Percentiles rank a stretch among this genome's conserved stretches.
Evolutionary conservation across 2,888 invertebrate species (phyloP).

Genomic region (Drosophila nigricruria): DNA sequence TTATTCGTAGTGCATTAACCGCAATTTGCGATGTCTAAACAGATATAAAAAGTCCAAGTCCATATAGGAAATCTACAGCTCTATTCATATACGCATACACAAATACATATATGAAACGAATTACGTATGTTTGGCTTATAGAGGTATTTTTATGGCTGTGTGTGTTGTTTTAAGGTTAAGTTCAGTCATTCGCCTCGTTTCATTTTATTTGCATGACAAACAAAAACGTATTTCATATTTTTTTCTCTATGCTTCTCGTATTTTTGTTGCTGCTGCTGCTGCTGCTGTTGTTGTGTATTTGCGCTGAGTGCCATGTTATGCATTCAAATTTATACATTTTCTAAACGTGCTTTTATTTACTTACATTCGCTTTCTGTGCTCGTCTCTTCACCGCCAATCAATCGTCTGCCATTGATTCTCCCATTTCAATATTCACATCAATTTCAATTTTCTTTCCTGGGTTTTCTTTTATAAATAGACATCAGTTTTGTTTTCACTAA

Average conservation of each 20-base stretch:
- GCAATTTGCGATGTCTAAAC: slow-evolving; percentile 52
- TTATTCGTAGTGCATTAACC: slow-evolving; percentile 59
- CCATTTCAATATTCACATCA: slow-evolving; percentile 41
- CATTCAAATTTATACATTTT: slow-evolving; percentile 68
- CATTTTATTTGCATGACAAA: slow-evolving; percentile 68
- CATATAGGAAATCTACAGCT: slow-evolving; percentile 47
- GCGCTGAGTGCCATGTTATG: slow-evolving; percentile 43
- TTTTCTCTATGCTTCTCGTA: slow-evolving; percentile 15
- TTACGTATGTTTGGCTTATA: slow-evolving; percentile 23
- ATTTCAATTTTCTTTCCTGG: background rate
- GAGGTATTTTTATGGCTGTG: slow-evolving; percentile 17
- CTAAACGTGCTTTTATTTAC: slow-evolving; percentile 69
- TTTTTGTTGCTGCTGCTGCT: slow-evolving; percentile 1
- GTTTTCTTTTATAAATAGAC: slow-evolving; percentile 22
- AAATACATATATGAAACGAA: background rate
- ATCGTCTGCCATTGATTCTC: slow-evolving; percentile 44
- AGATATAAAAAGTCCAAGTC: slow-evolving; percentile 37
- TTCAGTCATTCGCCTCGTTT: slow-evolving; percentile 76
- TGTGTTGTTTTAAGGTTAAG: slow-evolving; percentile 68
- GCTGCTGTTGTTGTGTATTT: slow-evolving; percentile 7
- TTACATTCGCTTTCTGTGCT: slow-evolving; percentile 47
- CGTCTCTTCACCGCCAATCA: slow-evolving; percentile 23
- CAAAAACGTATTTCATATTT: slow-evolving; percentile 56
- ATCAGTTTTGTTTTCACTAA: slow-evolving; percentile 26
- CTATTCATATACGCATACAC: background rate